Conservation (phyloP, 2,797 vertebrate species). For the Brotula barbata region DNA sequence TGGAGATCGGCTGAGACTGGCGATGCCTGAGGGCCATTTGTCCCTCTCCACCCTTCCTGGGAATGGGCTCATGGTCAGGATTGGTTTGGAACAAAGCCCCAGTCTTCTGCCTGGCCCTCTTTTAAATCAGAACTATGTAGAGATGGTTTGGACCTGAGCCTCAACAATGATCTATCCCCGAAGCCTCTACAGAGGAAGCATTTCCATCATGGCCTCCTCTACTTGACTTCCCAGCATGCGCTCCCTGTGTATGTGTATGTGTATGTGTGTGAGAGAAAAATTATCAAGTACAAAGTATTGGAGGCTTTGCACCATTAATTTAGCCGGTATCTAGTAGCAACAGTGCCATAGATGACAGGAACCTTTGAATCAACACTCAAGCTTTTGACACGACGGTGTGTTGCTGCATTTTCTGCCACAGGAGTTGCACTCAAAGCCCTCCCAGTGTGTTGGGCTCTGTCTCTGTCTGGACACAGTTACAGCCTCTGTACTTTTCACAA, state of each 20-base stretch:
- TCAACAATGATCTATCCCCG: constrained; percentile 52
- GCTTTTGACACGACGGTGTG: constrained; percentile 34
- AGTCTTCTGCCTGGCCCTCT: constrained; percentile 47
- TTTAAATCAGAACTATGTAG: constrained; percentile 60
- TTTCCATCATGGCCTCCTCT: constrained; percentile 51
- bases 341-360: constrained; percentile 29
- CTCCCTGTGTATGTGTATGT: constrained; percentile 24
- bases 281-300: constrained; percentile 28
- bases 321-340: constrained; percentile 26
- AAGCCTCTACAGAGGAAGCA: constrained; percentile 52
- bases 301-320: constrained; percentile 54
- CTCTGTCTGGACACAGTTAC: constrained; percentile 53
- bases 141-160: constrained; percentile 63
- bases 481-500: constrained; percentile 63
- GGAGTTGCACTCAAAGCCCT: constrained; percentile 43
- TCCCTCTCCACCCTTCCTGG: constrained; percentile 69
- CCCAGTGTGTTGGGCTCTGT: constrained; percentile 49
- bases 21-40: constrained; percentile 56
- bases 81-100: constrained; percentile 66
- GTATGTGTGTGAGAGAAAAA: constrained; percentile 19
- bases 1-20: constrained; percentile 57
- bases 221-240: constrained; percentile 29
- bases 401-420: constrained; percentile 31
- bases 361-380: constrained; percentile 31
- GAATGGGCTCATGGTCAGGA: constrained; percentile 59